These are phyloP conservation scores for Anastatus disparis DNA, from an alignment of 1,140 invertebrate species.

Conservation along the genomic window DNA sequence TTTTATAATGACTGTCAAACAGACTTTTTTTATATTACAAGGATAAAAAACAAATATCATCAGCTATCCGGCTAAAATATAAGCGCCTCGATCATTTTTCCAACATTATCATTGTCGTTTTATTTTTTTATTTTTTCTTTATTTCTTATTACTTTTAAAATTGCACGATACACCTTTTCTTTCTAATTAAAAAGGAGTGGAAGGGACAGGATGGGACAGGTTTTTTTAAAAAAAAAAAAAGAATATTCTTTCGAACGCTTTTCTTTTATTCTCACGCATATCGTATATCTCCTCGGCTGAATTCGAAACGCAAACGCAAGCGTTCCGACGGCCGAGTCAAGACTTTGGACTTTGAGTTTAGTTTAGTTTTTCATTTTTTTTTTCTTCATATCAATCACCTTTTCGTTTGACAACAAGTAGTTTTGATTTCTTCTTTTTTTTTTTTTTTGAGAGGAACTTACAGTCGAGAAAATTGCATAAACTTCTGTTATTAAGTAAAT, in stretches of 20 bases:
- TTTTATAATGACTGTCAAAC: no score
- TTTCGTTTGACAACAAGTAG: no score
- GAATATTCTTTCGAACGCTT: constrained; percentile 15
- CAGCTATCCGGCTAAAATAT: constrained; percentile 10
- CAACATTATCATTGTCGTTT: constrained; percentile 10
- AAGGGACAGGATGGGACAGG: not conserved
- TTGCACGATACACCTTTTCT: constrained; percentile 38
- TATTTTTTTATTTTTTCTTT: no score
- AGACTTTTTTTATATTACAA: no score
- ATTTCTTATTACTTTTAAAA: constrained; percentile 24
- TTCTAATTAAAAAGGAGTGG: not conserved
- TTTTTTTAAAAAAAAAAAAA: not conserved
- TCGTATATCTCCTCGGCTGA: not conserved
- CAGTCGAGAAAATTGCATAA: not conserved
- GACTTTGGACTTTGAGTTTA: constrained; percentile 13
- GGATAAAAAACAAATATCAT: no score
- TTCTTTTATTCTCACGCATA: constrained; percentile 9
- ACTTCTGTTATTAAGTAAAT: no score
- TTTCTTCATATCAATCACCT: not conserved
- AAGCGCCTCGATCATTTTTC: not conserved
- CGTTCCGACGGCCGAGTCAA: no score
- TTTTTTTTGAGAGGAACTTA: not conserved
- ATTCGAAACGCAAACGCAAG: no score
- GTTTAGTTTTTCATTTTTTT: not conserved
- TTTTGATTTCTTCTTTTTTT: not conserved